These are phyloP conservation scores for Micrastur ruficollis DNA, from an alignment of 2,797 vertebrate species.

Conservation along the genomic window DNA sequence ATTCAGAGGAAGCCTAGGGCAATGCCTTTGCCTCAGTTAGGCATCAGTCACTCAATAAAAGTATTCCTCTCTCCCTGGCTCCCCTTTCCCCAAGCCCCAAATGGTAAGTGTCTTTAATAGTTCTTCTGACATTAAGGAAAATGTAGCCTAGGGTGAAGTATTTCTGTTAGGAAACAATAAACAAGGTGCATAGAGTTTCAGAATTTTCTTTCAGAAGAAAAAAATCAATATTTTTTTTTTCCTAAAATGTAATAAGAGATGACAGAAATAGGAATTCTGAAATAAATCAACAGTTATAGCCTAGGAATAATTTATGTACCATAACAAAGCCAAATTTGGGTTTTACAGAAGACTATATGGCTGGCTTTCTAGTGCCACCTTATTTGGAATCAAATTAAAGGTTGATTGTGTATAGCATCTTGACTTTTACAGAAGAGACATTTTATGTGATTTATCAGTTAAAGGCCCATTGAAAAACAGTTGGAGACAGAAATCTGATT, in stretches of 20 bases:
- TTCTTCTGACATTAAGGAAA: background rate
- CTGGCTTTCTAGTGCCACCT: background rate
- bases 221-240: fast-evolving
- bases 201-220: background rate
- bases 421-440: background rate
- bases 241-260: background rate
- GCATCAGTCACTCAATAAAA: background rate
- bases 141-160: background rate
- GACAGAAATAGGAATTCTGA: background rate
- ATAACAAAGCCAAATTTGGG: background rate
- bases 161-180: background rate
- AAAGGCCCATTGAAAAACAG: background rate
- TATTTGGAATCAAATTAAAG: background rate
- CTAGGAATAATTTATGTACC: background rate
- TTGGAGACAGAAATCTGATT: conserved; percentile 2
- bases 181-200: background rate
- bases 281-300: background rate
- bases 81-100: background rate
- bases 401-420: background rate
- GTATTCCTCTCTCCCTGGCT: background rate
- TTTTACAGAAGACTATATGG: background rate
- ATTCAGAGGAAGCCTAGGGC: background rate
- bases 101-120: background rate
- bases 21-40: background rate
- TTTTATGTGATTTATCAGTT: background rate